Base-by-base conservation (phyloP, 1,140 invertebrate genomes). In the Drosophila nebulosa region DNA sequence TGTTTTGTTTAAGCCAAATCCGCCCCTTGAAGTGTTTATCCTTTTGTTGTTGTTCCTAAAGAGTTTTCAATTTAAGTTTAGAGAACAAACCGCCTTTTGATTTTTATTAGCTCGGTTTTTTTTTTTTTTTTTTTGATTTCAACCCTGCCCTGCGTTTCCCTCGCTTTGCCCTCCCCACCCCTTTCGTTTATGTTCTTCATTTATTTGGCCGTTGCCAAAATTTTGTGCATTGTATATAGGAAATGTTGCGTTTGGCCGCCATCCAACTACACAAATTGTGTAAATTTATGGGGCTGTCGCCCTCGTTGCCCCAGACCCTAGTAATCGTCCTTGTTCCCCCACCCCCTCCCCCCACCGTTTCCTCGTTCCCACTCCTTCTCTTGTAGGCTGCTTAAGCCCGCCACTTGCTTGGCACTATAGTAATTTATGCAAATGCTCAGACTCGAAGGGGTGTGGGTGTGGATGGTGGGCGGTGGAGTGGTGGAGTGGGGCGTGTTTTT, bases 1-100 rank as follows among this genome's bases (percentile, higher is more conserved):
- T 74, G 46, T 46, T 21, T 46, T 46, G 72, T 66, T 74, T 88
- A 86, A 86, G 81, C 81, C 70, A 86, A 86, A 86, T 86, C 81
- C 83, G 80, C 81, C 81, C 81, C 83, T 86, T 81, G 63, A 86
- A 86, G 83, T 88, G 83, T 83, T 81, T 88, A 86, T 86, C 81
- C 78, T 75, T 86, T 76, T 68, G 65, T 75, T 64, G 65, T 65
- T 57, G 35, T 50, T 61, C 73, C 83, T 52, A 69, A 86, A 86
- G 81, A 88, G 81, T 81, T 86, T 86, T 86, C 83, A 86, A 86
- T 86, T 86, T 86, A 88, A 88, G 83, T 86, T 86, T 86, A 83
- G 83, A 81, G 78, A 86, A 86, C 83, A 86, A 88, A 86, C 88
- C 83, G 83, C 83, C 83, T 88, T 86, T 88, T 86, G 83, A 86